Percentiles rank a stretch among this genome's conserved stretches.
These are phyloP conservation scores for Hirtodrosophila duncani DNA, from an alignment of 2,888 invertebrate genomes.

Conservation along the genomic window DNA sequence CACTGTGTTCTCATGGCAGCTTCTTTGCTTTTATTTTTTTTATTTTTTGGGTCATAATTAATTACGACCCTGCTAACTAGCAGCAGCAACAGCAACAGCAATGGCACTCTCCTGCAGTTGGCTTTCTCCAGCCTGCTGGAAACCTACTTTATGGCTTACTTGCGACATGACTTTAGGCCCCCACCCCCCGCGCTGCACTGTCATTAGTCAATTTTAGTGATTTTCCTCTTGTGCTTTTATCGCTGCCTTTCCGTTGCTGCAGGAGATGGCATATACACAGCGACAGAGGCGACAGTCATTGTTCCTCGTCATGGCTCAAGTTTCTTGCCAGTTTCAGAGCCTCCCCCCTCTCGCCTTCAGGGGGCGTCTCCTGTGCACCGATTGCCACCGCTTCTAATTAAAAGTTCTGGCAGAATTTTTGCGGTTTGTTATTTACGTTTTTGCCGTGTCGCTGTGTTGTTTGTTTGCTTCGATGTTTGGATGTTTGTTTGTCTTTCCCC, in stretches of 20 bases:
- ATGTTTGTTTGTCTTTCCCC: not conserved
- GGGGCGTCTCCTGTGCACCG: constrained; percentile 8
- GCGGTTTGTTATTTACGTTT: constrained; percentile 33
- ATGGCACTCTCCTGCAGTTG: constrained; percentile 4
- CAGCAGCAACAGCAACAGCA: too few relatives aligned
- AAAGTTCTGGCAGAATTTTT: constrained; percentile 47
- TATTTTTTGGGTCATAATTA: constrained; percentile 37
- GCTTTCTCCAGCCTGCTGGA: too few relatives aligned
- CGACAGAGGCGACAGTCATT: not conserved
- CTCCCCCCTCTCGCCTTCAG: not conserved
- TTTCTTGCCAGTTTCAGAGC: constrained; percentile 11
- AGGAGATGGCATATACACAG: not conserved
- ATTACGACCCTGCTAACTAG: constrained; percentile 22
- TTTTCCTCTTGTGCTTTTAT: constrained; percentile 14
- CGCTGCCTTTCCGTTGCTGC: constrained; percentile 7
- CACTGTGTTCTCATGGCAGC: constrained; percentile 10
- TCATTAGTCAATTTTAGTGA: constrained; percentile 37
- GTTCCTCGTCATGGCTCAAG: constrained; percentile 2
- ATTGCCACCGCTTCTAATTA: constrained; percentile 46
- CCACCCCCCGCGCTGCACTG: constrained; percentile 4
- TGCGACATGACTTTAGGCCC: constrained; percentile 8
- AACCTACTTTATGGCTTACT: not conserved
- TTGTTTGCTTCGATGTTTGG: constrained; percentile 12
- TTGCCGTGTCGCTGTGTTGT: constrained; percentile 14
- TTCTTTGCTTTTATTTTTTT: constrained; percentile 2